Evolutionary conservation across 2,797 vertebrate genomes (phyloP).

Genomic region (Distichodus sexfasciatus): DNA sequence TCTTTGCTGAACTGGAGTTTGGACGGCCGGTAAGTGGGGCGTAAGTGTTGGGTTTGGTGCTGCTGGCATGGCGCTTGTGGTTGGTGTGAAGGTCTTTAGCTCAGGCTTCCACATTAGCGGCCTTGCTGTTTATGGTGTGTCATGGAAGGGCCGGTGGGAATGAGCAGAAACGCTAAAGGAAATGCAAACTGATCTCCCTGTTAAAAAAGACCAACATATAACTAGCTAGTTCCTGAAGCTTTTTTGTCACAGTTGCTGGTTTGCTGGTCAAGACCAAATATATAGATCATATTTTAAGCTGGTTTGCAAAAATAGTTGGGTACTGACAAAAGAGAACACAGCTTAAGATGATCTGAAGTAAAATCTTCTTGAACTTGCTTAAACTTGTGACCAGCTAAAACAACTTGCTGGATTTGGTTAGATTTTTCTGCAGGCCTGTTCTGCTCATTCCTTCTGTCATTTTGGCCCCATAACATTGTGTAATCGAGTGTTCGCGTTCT

Average conservation of each 20-base stretch:
- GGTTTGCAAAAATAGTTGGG: no score
- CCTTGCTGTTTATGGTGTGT: not conserved
- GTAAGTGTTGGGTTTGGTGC: constrained; percentile 36
- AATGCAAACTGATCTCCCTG: no score
- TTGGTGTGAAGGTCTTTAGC: constrained; percentile 38
- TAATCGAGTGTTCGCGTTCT: not conserved
- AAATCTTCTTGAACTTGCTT: no score
- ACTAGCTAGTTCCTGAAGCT: no score
- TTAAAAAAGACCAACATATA: constrained; percentile 5
- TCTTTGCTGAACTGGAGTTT: constrained; percentile 92
- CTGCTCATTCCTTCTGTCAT: constrained; percentile 24
- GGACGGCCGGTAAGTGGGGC: constrained; percentile 89
- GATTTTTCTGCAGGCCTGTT: constrained; percentile 2
- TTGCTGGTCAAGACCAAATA: no score
- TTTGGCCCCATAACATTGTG: constrained; percentile 20
- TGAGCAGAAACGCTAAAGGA: constrained; percentile 10
- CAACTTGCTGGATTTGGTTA: no score
- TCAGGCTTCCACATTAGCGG: constrained; percentile 13
- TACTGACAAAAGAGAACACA: no score
- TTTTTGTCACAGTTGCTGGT: no score
- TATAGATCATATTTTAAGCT: no score
- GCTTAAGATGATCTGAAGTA: no score
- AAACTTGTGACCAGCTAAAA: no score
- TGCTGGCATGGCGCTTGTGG: constrained; percentile 38
- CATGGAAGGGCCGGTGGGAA: constrained; percentile 41